Evolutionary conservation across 2,113 vertebrate species (phyloP), one percentile per base, ranked within the genome.

Genomic region (Blennius ocellaris): DNA sequence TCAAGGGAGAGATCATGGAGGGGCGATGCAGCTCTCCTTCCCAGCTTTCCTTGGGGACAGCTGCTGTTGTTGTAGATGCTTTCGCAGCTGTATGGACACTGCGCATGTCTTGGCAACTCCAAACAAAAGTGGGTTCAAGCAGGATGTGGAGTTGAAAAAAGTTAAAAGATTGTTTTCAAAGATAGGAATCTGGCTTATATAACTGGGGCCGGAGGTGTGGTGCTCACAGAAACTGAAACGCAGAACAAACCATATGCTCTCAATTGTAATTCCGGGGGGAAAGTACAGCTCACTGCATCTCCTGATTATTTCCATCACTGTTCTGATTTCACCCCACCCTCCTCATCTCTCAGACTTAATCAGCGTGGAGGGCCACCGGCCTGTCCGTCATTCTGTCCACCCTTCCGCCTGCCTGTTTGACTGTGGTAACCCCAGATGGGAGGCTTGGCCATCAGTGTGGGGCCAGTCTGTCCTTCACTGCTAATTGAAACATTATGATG

Each of bases 401-500:
- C 68, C 71, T 38, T 73, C 59, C 59, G 73, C 65, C 78, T 38
- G 83, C 66, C 54, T 59, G 76, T 86, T 77, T 81, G 86, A 86
- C 84, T 82, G 74, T 74, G 45, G 55, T 76, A 84, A 84, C 81
- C 81, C 88, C 87, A 89, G 80, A 88, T 88, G 88, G 87, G 78
- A 86, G 84, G 63, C 81, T 55, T 65, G 74, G 86, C 83, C 84
- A 61, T 83, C 80, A 77, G 84, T 56, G 74, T 84, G 87, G 38
- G 85, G 79, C 82, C 89, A 83, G 84, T 61, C 85, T 79, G 78
- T 89, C 81, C 87, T 87, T 70, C 21, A 74, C 53, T 64, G 86
- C 89, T 87, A 91, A 91, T 89, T 90, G 90, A 91, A 88, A 87
- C 61, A 43, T 81, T 82, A 58, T 44, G 40, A 83, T 50, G 79